Evolutionary conservation across 2,888 invertebrate species (phyloP).

Genomic region (Microctonus aethiopoides): DNA sequence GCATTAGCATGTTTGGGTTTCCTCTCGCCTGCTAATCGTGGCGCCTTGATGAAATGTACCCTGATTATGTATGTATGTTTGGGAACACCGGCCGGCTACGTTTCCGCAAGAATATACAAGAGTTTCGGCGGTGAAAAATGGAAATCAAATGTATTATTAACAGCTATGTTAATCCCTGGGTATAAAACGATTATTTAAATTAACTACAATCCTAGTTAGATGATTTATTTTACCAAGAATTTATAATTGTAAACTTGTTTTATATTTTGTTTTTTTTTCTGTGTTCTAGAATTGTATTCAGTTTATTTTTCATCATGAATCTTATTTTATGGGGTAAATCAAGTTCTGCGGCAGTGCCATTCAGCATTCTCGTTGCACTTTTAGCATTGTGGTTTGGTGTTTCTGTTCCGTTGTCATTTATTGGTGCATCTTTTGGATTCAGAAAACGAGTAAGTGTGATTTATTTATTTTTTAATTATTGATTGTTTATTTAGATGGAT

Average conservation of each 20-base stretch:
- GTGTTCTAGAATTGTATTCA: constrained; percentile 86
- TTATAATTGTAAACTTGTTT: background rate
- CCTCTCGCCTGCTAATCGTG: constrained; percentile 97
- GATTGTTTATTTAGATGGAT: background rate
- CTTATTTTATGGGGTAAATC: constrained; percentile 95
- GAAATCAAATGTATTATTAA: constrained; percentile 97
- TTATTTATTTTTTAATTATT: constrained; percentile 1
- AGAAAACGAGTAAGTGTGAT: constrained; percentile 83
- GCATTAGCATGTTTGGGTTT: constrained; percentile 99
- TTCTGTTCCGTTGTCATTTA: constrained; percentile 97
- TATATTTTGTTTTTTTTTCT: background rate
- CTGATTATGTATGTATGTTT: constrained; percentile 96
- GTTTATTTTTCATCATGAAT: constrained; percentile 97
- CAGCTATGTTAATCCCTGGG: constrained; percentile 97
- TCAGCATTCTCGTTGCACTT: constrained; percentile 93
- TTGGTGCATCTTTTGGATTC: constrained; percentile 98
- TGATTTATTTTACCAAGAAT: background rate
- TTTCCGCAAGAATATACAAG: constrained; percentile 97
- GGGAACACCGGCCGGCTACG: constrained; percentile 96
- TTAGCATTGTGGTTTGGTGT: constrained; percentile 97
- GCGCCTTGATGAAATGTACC: constrained; percentile 98
- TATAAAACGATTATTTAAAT: constrained; percentile 65
- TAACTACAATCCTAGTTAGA: too few species aligned
- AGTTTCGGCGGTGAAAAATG: constrained; percentile 98
- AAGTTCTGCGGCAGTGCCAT: constrained; percentile 97